Conservation (phyloP, 1,140 invertebrate species). For the Eurytemora carolleeae region DNA sequence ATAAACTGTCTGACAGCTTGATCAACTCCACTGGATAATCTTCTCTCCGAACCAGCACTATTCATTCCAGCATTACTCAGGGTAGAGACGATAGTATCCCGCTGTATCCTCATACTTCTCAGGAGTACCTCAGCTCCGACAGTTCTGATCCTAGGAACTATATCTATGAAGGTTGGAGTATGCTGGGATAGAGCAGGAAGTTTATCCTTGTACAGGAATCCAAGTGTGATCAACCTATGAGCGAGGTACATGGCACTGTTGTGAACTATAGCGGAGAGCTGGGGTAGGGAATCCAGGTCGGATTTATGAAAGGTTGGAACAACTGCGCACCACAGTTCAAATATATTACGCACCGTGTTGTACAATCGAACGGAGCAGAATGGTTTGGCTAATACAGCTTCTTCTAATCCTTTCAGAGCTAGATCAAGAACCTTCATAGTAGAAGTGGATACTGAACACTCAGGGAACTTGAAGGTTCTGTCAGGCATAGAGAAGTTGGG, state of each 20-base stretch:
- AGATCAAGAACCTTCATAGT: background rate
- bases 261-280: background rate
- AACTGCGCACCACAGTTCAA: background rate
- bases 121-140: background rate
- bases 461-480: background rate
- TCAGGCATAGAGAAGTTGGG: background rate
- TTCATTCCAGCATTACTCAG: background rate
- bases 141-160: background rate
- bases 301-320: background rate
- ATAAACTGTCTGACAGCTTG: background rate
- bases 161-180: background rate
- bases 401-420: background rate
- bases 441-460: background rate
- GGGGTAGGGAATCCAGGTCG: background rate
- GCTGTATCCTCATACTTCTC: background rate
- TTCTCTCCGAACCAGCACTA: background rate
- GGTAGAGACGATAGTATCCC: background rate
- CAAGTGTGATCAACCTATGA: background rate
- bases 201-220: background rate
- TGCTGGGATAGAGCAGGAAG: background rate
- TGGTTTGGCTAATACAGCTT: background rate
- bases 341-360: background rate
- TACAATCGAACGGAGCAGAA: background rate
- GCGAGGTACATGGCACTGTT: background rate
- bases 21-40: background rate